Conservation (phyloP, 2,888 invertebrate species). For the Hypena proboscidalis region DNA sequence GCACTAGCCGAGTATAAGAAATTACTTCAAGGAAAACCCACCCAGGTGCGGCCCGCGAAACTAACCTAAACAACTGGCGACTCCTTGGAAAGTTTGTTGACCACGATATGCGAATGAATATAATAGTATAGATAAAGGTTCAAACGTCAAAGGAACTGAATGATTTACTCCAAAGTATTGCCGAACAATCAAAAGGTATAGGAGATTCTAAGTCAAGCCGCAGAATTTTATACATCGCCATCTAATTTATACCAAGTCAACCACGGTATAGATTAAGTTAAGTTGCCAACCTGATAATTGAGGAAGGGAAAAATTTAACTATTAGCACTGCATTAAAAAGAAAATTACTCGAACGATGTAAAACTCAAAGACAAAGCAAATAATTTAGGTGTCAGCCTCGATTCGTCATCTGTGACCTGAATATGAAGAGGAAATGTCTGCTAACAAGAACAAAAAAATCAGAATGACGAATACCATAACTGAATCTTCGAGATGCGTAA, state of each 20-base stretch:
- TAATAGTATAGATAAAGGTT: too few relatives aligned
- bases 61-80: not conserved
- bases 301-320: too few relatives aligned
- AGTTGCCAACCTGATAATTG: too few relatives aligned
- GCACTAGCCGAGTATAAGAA: constrained; percentile 17
- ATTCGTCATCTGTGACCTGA: constrained; percentile 21
- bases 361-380: not conserved
- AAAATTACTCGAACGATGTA: not conserved
- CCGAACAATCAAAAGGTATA: too few relatives aligned
- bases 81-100: too few relatives aligned
- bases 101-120: too few relatives aligned
- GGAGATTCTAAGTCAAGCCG: too few relatives aligned
- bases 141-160: too few relatives aligned
- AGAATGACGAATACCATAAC: constrained; percentile 31
- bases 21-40: constrained; percentile 8
- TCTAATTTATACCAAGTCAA: too few relatives aligned
- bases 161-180: too few relatives aligned
- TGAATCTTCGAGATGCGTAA: constrained; percentile 28
- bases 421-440: constrained; percentile 15
- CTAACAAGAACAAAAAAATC: constrained; percentile 13
- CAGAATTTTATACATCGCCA: too few relatives aligned
- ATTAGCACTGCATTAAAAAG: not conserved
- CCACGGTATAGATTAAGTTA: too few relatives aligned
- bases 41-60: not conserved
- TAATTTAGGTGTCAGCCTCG: not conserved